Evolutionary conservation across 2,797 vertebrate genomes (phyloP).

Genomic region (Pelochelys cantorii): DNA sequence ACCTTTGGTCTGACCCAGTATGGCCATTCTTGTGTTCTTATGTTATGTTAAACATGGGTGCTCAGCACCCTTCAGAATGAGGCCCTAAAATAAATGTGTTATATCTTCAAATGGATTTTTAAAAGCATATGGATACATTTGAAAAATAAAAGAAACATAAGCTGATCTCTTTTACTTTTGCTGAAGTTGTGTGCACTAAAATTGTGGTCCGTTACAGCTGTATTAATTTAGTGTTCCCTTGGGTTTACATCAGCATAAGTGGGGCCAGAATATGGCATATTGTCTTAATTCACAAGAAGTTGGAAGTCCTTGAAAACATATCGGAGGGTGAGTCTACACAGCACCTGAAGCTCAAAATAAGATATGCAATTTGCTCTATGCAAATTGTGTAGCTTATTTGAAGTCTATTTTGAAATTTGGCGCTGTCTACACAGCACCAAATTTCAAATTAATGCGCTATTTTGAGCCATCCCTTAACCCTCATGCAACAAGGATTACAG

Average conservation of each 20-base stretch:
- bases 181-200: not conserved
- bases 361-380: no score
- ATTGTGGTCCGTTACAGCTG: not conserved
- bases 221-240: not conserved
- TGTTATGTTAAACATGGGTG: not conserved
- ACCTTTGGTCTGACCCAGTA: no score
- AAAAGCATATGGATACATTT: not conserved
- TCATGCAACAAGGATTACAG: no score
- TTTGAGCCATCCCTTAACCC: no score
- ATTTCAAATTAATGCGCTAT: no score
- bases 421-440: no score
- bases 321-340: not conserved
- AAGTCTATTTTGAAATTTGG: no score
- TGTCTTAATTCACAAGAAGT: not conserved
- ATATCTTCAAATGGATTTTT: not conserved
- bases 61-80: not conserved
- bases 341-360: no score
- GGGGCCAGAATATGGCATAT: not conserved
- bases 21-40: no score
- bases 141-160: not conserved
- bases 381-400: no score
- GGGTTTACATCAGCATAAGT: not conserved
- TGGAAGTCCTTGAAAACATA: not conserved
- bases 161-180: not conserved
- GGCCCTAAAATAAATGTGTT: not conserved